A percentile compares a stretch with the other conserved stretches of the same genome.
Evolutionary conservation across 2,113 vertebrate genomes (phyloP).

Genomic region (Lanius collurio): DNA sequence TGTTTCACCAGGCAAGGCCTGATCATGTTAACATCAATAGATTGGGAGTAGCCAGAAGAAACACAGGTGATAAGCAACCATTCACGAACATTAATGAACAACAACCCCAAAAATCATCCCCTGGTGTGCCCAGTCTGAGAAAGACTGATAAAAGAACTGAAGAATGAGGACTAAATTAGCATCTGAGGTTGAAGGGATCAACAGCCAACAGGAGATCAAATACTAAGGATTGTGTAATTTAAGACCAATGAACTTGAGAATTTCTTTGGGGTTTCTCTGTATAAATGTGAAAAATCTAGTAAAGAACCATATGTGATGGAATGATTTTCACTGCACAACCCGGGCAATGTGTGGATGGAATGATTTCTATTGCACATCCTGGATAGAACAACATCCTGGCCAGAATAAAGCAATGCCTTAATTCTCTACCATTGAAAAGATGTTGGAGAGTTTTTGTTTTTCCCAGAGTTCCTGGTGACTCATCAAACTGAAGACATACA

Average conservation of each 20-base stretch:
- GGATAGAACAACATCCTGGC: not conserved
- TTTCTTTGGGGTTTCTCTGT: not conserved
- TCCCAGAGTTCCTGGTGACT: fast-evolving
- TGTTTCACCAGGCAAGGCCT: not conserved
- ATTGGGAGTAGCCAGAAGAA: not conserved
- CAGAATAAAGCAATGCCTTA: not conserved
- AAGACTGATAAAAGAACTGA: not conserved
- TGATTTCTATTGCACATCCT: not conserved
- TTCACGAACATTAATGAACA: not conserved
- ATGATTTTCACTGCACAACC: not conserved
- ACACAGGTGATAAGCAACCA: not conserved
- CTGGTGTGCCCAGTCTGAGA: not conserved
- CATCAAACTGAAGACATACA: not conserved
- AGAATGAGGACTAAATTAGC: not conserved
- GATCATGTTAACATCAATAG: not conserved
- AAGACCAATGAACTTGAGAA: not conserved
- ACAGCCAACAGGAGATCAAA: not conserved
- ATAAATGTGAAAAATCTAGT: not conserved
- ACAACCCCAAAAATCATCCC: not conserved
- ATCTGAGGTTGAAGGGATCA: not conserved
- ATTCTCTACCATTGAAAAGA: not conserved
- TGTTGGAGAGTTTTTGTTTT: not conserved
- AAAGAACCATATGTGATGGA: not conserved
- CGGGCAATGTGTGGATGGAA: not conserved
- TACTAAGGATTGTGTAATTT: not conserved